phyloP scores from a whole-genome alignment of 1,140 invertebrate species.

The Ceratoteleas bidentatus region DNA sequence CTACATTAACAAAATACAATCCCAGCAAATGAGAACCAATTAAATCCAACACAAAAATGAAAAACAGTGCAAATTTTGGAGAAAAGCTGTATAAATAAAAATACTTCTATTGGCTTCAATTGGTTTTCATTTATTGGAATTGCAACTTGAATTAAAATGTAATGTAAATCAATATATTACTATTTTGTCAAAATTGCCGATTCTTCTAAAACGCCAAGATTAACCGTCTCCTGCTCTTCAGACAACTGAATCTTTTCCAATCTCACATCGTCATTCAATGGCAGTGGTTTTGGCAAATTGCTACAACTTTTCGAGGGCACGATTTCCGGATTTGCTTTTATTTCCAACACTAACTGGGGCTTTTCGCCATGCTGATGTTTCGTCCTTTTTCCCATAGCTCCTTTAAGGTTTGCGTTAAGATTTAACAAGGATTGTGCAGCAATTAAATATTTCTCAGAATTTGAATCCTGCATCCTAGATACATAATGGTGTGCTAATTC shows the following conservation, averaged over 20 bases:
- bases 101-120: too few relatives aligned
- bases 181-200: slow-evolving; percentile 87
- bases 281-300: slow-evolving; percentile 84
- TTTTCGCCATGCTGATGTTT: slow-evolving; percentile 91
- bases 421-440: slow-evolving; percentile 84
- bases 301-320: slow-evolving; percentile 71
- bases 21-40: too few relatives aligned
- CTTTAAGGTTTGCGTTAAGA: slow-evolving; percentile 86
- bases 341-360: slow-evolving; percentile 89
- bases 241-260: slow-evolving; percentile 89
- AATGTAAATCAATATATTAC: slow-evolving; percentile 78
- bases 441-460: slow-evolving; percentile 86
- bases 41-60: too few relatives aligned
- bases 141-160: too few relatives aligned
- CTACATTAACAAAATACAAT: too few relatives aligned
- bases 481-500: slow-evolving; percentile 89
- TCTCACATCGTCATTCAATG: slow-evolving; percentile 91
- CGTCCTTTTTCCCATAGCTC: slow-evolving; percentile 92
- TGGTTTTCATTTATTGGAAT: too few relatives aligned
- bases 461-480: slow-evolving; percentile 87
- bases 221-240: slow-evolving; percentile 82
- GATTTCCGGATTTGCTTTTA: slow-evolving; percentile 81
- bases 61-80: too few relatives aligned
- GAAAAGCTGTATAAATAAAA: too few relatives aligned
- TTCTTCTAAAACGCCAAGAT: slow-evolving; percentile 89